Evolutionary conservation across 2,797 vertebrate genomes (phyloP).

Genomic region (Salarias fasciatus): DNA sequence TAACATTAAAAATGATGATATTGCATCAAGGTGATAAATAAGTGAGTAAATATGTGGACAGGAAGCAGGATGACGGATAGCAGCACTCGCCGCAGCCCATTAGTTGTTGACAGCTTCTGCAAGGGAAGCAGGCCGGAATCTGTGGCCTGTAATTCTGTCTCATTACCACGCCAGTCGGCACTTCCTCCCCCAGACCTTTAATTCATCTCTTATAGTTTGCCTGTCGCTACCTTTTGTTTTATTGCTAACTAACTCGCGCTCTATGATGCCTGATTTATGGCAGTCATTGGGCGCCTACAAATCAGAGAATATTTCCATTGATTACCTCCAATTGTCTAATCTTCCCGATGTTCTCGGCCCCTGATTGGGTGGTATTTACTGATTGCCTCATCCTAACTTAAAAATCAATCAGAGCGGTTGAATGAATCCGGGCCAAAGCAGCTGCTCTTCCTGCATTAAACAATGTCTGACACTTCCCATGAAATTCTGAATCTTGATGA

Average conservation of each 20-base stretch:
- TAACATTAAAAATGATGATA: conserved; percentile 84
- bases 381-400: conserved; percentile 96
- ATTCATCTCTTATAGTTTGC: conserved; percentile 96
- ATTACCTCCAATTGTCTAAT: conserved; percentile 99
- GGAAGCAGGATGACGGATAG: conserved; percentile 82
- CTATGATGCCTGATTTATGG: conserved; percentile 94
- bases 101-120: conserved; percentile 85
- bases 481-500: conserved; percentile 73
- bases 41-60: conserved; percentile 84
- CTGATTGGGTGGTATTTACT: conserved; percentile 99
- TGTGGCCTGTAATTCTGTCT: conserved; percentile 88
- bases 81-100: conserved; percentile 79
- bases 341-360: conserved; percentile 94
- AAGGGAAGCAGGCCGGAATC: conserved; percentile 80
- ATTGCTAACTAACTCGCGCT: conserved; percentile 92
- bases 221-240: conserved; percentile 94
- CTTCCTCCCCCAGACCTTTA: conserved; percentile 89
- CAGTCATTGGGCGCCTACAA: conserved; percentile 86
- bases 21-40: conserved; percentile 83
- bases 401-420: conserved; percentile 97
- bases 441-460: conserved; percentile 87
- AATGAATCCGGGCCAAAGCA: conserved; percentile 90
- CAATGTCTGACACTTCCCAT: conserved; percentile 84
- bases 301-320: conserved; percentile 93
- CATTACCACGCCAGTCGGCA: conserved; percentile 85